These are phyloP conservation scores for Campodea augens DNA, from an alignment of 1,140 invertebrate genomes.

Conservation along the genomic window DNA sequence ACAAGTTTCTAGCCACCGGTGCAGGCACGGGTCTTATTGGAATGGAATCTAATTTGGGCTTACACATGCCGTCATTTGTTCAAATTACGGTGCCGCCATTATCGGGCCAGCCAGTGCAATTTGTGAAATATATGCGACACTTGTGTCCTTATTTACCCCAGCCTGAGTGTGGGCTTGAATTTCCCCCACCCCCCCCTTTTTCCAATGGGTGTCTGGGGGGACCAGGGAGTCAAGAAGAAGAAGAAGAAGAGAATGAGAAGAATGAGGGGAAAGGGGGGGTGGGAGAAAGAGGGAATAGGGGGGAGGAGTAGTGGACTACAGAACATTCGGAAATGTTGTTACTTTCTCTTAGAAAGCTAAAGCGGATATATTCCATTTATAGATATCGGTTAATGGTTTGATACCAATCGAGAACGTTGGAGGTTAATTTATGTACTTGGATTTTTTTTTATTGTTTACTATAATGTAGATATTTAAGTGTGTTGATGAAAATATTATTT, in stretches of 20 bases:
- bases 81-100: constrained; percentile 6
- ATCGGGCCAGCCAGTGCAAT: constrained; percentile 2
- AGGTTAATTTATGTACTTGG: too few relatives aligned
- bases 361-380: too few relatives aligned
- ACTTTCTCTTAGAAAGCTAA: too few relatives aligned
- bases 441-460: too few relatives aligned
- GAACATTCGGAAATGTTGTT: too few relatives aligned
- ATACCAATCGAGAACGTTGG: too few relatives aligned
- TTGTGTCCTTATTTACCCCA: constrained; percentile 3
- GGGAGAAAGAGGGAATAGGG: not conserved
- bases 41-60: constrained; percentile 5
- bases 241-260: not conserved
- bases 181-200: too few relatives aligned
- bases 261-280: not conserved
- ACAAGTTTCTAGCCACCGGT: constrained; percentile 2
- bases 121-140: constrained; percentile 7
- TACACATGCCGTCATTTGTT: constrained; percentile 3
- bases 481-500: too few relatives aligned
- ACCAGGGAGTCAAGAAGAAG: not conserved
- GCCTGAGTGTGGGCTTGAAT: not conserved
- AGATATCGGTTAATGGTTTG: too few relatives aligned
- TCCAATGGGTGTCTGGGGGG: not conserved
- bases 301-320: not conserved
- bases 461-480: too few relatives aligned
- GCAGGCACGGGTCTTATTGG: constrained; percentile 3